phyloP scores from a whole-genome alignment of 2,113 vertebrate species.

The Eidolon helvum region DNA sequence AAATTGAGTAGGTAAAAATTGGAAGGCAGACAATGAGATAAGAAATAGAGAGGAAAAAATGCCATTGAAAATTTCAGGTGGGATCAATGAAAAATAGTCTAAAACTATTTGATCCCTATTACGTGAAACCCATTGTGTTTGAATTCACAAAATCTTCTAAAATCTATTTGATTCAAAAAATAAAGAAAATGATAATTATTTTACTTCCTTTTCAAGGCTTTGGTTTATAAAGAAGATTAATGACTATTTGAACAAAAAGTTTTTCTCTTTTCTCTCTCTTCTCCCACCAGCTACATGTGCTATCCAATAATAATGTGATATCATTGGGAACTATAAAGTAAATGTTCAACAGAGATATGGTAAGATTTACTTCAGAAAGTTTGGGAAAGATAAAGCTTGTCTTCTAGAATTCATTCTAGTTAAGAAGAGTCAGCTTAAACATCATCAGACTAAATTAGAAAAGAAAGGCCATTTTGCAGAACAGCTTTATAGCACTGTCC shows the following conservation, averaged over 20 bases:
- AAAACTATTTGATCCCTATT: neutral
- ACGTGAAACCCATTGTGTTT: neutral
- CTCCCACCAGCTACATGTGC: neutral
- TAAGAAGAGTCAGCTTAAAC: neutral
- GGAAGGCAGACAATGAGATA: neutral
- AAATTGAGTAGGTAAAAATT: conserved; percentile 16
- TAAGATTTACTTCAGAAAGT: neutral
- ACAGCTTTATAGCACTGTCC: neutral
- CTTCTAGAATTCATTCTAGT: neutral
- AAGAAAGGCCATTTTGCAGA: neutral
- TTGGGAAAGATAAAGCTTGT: neutral
- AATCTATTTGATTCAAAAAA: neutral
- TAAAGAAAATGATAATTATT: neutral
- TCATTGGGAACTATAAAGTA: neutral
- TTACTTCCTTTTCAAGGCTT: neutral
- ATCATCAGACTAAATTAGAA: neutral
- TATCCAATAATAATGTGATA: neutral
- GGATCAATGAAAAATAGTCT: neutral
- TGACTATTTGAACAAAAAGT: neutral
- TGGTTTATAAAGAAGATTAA: neutral
- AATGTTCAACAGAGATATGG: neutral
- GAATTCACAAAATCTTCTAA: neutral
- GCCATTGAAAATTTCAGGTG: neutral
- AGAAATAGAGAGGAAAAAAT: neutral
- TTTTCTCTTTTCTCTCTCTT: neutral